Percentiles rank a stretch among this genome's conserved stretches.
phyloP scores from a whole-genome alignment of 2,888 invertebrate species.

The Notodonta dromedarius region DNA sequence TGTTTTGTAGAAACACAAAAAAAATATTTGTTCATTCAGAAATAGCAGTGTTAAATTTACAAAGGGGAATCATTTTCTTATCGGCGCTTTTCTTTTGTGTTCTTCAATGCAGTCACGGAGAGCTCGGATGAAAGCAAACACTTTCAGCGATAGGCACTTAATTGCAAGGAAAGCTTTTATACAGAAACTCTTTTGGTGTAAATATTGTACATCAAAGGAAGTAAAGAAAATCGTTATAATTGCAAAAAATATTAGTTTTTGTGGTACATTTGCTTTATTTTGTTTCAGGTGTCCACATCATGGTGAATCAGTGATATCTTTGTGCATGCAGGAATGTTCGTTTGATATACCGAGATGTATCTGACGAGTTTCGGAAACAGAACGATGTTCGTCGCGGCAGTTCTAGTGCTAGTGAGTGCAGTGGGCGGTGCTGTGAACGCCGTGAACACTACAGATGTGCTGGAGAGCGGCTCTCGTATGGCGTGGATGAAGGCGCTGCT shows the following conservation, averaged over 20 bases:
- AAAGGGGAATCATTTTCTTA: conserved; percentile 20
- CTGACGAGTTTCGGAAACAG: conserved; percentile 36
- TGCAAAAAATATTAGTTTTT: too few species aligned
- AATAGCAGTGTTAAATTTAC: conserved; percentile 13
- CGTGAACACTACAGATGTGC: conserved; percentile 51
- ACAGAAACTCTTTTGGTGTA: neutral
- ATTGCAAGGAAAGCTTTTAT: neutral
- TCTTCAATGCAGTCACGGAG: conserved; percentile 26
- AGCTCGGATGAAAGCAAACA: conserved; percentile 20
- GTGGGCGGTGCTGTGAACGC: conserved; percentile 58
- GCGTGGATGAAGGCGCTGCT: conserved; percentile 87
- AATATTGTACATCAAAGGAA: neutral
- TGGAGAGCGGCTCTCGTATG: conserved; percentile 72
- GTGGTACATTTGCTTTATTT: too few species aligned
- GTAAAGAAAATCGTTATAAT: too few species aligned
- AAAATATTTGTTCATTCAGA: conserved; percentile 12
- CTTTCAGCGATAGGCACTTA: conserved; percentile 8
- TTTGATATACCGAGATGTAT: conserved; percentile 33
- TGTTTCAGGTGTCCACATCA: conserved; percentile 13
- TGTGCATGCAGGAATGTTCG: conserved; percentile 18
- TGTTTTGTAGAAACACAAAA: conserved; percentile 17
- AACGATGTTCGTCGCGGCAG: conserved; percentile 60
- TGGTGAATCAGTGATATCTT: conserved; percentile 31
- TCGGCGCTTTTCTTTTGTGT: conserved; percentile 35
- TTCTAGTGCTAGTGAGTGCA: conserved; percentile 73